Base-by-base conservation (phyloP, 2,113 vertebrate species). In the Tamias sibiricus region DNA sequence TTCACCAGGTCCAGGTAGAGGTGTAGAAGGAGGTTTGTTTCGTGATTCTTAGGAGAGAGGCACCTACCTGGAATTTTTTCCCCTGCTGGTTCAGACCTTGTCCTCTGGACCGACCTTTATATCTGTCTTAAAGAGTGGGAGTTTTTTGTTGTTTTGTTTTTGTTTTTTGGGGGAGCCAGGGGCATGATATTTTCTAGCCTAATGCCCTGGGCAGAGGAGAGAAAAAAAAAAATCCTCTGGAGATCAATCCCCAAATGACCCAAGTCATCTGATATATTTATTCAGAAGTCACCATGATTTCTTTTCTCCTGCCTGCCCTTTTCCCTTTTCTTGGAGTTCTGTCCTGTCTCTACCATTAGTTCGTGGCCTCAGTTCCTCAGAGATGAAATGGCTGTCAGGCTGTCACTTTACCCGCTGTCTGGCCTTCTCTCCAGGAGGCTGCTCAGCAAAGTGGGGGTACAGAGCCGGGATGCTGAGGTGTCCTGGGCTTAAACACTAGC, bases 251-350 rank as follows among this genome's bases (percentile, higher is more conserved):
- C 37, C 57, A 91, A 52, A 44, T 62, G 64, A 79, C 68, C 35
- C 19, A 59, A 19, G 30, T 82, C 54, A 85, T 37, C 19, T 69
- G 66, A 81, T 64, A 52, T 83, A 1, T 74, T 85, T n/a, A 35
- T 77, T 85, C 40, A 87, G 82, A 95, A 47, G 19, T 94, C n/a
- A 37, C 24, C 12, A 14, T 92, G 32, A 79, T 54, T 76, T 88
- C 64, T 52, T 37, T 47, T 71, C n/a, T 74, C 44, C 85, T 82
- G 44, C 64, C 75, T 77, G 76, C 42, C 62, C 10, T 66, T 71
- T 66, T 32, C 35, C 44, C 81, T 92, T 30, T 89, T 54, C 94
- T 62, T n/a, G 44, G 83, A 32, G 57, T 86, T 49, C 28, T 54
- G 0, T 74, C 47, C 74, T 87, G 26, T 69, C 54, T 90, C 71